A percentile compares a stretch with the other conserved stretches of the same genome.
Evolutionary conservation across 2,113 vertebrate species (phyloP).

Genomic region (Lasiurus borealis): DNA sequence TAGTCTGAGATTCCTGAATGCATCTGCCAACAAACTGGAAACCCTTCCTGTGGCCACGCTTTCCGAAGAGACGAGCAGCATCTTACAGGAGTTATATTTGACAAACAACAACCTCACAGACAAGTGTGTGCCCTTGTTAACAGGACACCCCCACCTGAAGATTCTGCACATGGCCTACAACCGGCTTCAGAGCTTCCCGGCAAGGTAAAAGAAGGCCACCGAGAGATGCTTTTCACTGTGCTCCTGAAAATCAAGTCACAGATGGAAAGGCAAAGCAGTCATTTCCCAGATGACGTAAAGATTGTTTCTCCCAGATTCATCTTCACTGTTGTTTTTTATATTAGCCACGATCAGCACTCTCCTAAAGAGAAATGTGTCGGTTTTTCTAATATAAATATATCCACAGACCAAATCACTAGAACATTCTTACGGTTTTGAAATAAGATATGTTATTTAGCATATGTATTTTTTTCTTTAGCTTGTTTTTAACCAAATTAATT

Average conservation of each 20-base stretch:
- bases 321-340: neutral
- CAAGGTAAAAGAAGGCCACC: slow-evolving; percentile 88
- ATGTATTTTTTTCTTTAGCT: slow-evolving; percentile 9
- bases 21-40: slow-evolving; percentile 98
- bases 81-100: slow-evolving; percentile 97
- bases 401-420: neutral
- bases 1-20: slow-evolving; percentile 96
- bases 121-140: slow-evolving; percentile 96
- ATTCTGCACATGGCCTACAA: slow-evolving; percentile 98
- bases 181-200: slow-evolving; percentile 97
- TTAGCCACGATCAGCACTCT: neutral
- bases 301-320: neutral
- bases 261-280: neutral
- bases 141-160: slow-evolving; percentile 94
- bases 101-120: slow-evolving; percentile 98
- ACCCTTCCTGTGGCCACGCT: slow-evolving; percentile 94
- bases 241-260: neutral
- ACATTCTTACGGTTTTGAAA: slow-evolving; percentile 45
- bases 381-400: neutral
- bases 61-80: slow-evolving; percentile 95
- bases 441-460: slow-evolving; percentile 13
- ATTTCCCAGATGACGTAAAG: neutral
- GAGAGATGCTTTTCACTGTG: neutral
- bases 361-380: neutral
- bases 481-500: slow-evolving; percentile 36